Base-by-base conservation (phyloP, 2,888 invertebrate genomes). In the Agrochola litura region DNA sequence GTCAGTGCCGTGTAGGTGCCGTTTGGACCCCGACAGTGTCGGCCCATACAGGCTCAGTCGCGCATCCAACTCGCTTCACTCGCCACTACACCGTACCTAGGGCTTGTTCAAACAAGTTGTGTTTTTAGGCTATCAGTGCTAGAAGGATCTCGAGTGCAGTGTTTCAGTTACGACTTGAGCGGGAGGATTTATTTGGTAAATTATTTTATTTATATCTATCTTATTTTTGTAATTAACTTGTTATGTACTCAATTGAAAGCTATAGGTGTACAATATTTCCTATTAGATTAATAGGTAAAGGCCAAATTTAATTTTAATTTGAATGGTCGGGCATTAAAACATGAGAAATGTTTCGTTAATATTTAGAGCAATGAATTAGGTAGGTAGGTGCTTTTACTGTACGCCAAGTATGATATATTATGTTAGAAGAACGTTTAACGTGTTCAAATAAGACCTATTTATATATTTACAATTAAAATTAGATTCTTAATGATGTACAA, bases 1-100 rank as follows among this genome's bases (percentile, higher is more conserved):
- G 91, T 96, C 95, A 95, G 91, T 87, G 89, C 87, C 86, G 94
- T 91, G 95, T 95, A 93, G 95, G 95, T 92, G 95, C 91, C 86
- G 87, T 86, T 89, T 90, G 89, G 89, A 91, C 92, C 93, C 93
- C 92, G 93, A 91, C 84, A 79, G 88, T 84, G 85, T 84, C 86
- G 77, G 86, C 85, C 89, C 87, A 85, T 83, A 82, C 89, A 87
- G 87, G 88, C 91, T 93, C 93, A 93, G 92, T 95, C 92, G 92
- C 91, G 91, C 89, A 92, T 91, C 90, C 89, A 92, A 91, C 92
- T 91, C 91, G 92, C 90, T 90, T 88, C 91, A 86, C 83, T 91
- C 92, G 88, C 89, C 92, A 92, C 90, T 90, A 91, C 81, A 86
- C 86, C 86, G 89, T 91, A 91, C 91, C 91, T 90, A 88, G 89